Conservation (phyloP, 2,888 invertebrate genomes). For the Anthophora plumipes region DNA sequence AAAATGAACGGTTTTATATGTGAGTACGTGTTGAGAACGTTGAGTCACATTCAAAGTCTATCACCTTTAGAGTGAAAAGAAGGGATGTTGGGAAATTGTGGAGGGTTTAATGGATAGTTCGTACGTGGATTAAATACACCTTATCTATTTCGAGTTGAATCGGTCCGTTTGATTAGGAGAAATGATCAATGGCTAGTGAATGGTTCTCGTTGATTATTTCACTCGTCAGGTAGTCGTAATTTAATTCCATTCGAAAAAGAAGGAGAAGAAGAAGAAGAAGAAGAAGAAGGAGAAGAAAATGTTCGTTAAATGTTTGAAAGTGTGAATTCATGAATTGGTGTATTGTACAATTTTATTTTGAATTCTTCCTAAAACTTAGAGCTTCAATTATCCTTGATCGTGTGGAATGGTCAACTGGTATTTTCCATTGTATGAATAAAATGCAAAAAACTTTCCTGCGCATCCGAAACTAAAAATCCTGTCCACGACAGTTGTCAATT, state of each 20-base stretch:
- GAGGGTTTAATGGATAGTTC: not conserved
- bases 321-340: too few relatives aligned
- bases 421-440: not conserved
- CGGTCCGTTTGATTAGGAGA: not conserved
- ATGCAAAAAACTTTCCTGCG: not conserved
- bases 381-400: not conserved
- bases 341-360: not conserved
- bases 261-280: too few relatives aligned
- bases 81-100: not conserved
- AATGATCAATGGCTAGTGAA: not conserved
- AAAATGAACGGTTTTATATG: not conserved
- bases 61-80: not conserved
- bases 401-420: not conserved
- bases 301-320: too few relatives aligned
- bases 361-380: not conserved
- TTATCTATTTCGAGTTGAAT: not conserved
- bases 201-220: not conserved
- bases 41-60: not conserved
- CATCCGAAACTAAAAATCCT: not conserved
- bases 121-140: not conserved
- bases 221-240: not conserved
- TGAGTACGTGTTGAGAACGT: not conserved
- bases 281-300: too few relatives aligned
- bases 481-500: not conserved
- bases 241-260: too few relatives aligned